A percentile compares a stretch with the other conserved stretches of the same genome.
phyloP scores from a whole-genome alignment of 1,140 invertebrate species.

The Drosophila pruinosa region DNA sequence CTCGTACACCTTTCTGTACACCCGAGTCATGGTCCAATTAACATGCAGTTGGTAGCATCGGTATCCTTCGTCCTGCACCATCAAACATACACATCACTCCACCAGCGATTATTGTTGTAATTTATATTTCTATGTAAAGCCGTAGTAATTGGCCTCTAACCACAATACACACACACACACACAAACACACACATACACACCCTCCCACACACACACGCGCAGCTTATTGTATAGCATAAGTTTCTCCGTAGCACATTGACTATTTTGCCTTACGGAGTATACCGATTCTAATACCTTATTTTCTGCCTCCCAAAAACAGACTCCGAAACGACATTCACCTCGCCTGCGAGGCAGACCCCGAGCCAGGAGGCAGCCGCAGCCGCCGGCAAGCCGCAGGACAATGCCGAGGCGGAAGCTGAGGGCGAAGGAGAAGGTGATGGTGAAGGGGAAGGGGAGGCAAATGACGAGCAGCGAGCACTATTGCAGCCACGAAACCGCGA shows the following conservation, averaged over 20 bases:
- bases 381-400: constrained; percentile 25
- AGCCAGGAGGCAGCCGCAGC: constrained; percentile 3
- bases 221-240: constrained; percentile 61
- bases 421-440: constrained; percentile 22
- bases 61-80: constrained; percentile 12
- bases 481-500: constrained; percentile 26
- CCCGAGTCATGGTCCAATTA: neutral
- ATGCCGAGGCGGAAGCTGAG: constrained; percentile 20
- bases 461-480: constrained; percentile 58
- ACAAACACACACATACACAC: constrained; percentile 13
- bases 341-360: constrained; percentile 56
- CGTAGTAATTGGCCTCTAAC: constrained; percentile 48
- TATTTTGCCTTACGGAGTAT: neutral
- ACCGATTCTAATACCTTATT: constrained; percentile 12
- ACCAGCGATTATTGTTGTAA: neutral
- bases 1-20: constrained; percentile 13
- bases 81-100: neutral
- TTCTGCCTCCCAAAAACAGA: constrained; percentile 40
- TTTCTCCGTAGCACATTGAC: constrained; percentile 12
- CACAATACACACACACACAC: neutral
- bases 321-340: constrained; percentile 81
- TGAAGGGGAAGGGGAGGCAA: constrained; percentile 48
- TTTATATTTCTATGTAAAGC: constrained; percentile 41
- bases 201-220: constrained; percentile 34
- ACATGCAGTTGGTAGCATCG: neutral